Percentiles rank a stretch among this genome's conserved stretches.
Conservation (phyloP, 2,888 invertebrate genomes). For the Drosophila aldrichi region DNA sequence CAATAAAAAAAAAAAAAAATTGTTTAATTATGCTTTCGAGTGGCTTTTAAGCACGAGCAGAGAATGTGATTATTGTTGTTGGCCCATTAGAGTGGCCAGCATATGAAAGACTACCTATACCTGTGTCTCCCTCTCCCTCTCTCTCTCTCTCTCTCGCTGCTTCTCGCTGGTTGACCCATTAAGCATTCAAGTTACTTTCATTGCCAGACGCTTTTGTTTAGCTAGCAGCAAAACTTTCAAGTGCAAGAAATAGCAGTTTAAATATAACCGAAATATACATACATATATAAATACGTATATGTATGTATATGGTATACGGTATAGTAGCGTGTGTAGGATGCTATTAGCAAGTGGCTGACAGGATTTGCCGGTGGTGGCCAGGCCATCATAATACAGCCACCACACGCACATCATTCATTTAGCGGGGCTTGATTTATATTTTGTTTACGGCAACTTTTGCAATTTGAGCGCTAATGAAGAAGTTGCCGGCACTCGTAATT, state of each 20-base stretch:
- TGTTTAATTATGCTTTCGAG: conserved; percentile 78
- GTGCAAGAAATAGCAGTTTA: conserved; percentile 35
- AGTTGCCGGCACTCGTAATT: conserved; percentile 53
- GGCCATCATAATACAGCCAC: conserved; percentile 48
- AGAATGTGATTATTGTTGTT: conserved; percentile 68
- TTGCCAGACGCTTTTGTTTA: conserved; percentile 41
- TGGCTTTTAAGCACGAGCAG: conserved; percentile 72
- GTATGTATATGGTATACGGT: conserved; percentile 1
- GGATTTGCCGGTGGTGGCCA: conserved; percentile 31
- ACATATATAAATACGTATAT: not conserved
- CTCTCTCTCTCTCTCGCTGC: conserved; percentile 8
- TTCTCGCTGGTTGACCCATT: conserved; percentile 60
- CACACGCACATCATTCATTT: conserved; percentile 59
- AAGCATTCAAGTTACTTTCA: conserved; percentile 62
- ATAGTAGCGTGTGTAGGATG: not conserved
- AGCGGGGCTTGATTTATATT: conserved; percentile 60
- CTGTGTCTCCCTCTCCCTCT: conserved; percentile 2
- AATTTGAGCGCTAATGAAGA: conserved; percentile 68
- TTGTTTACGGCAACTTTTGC: conserved; percentile 60
- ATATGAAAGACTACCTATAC: conserved; percentile 28
- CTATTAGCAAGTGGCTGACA: conserved; percentile 2
- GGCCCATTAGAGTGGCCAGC: conserved; percentile 61
- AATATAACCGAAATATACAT: conserved; percentile 28
- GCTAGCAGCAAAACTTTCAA: conserved; percentile 42
- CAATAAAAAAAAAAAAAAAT: conserved; percentile 67